phyloP scores from a whole-genome alignment of 35 echinoderm and acorn worm genomes.

The Apostichopus parvimensis region DNA sequence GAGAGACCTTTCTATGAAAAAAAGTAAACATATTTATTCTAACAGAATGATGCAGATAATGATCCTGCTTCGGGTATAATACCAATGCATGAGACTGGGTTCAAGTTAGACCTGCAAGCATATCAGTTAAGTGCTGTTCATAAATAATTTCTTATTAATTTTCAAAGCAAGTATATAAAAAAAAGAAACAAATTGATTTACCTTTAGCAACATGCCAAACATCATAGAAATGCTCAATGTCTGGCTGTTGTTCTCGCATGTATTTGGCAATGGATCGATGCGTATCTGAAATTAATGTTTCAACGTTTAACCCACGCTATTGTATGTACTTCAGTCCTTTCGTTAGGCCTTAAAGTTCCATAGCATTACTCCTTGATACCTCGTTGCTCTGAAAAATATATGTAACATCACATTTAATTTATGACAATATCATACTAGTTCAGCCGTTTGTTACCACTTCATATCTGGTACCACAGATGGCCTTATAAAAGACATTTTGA shows the following conservation, averaged over 20 bases:
- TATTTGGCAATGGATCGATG: slow-evolving; percentile 61
- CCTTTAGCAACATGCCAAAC: slow-evolving; percentile 63
- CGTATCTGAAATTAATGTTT: slow-evolving; percentile 62
- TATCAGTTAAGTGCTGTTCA: no score
- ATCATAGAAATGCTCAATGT: slow-evolving; percentile 44
- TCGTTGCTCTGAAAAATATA: slow-evolving; percentile 29
- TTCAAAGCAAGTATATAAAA: no score
- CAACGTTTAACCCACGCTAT: not conserved
- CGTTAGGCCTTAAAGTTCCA: slow-evolving; percentile 49
- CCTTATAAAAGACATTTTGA: not conserved
- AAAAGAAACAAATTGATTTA: not conserved
- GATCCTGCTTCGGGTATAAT: no score
- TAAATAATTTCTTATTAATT: no score
- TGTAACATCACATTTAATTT: not conserved
- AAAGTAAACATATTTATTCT: no score
- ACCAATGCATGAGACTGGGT: no score
- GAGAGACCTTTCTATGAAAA: no score
- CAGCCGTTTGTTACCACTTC: not conserved
- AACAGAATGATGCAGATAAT: no score
- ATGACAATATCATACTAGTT: not conserved
- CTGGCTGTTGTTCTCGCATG: slow-evolving; percentile 23
- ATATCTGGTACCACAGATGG: not conserved
- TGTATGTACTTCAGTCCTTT: not conserved
- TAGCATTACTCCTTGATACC: slow-evolving; percentile 34
- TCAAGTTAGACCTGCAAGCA: no score